A percentile compares a stretch with the other conserved stretches of the same genome.
Conservation (phyloP, 1,140 invertebrate genomes). For the Drosophila repletoides region DNA sequence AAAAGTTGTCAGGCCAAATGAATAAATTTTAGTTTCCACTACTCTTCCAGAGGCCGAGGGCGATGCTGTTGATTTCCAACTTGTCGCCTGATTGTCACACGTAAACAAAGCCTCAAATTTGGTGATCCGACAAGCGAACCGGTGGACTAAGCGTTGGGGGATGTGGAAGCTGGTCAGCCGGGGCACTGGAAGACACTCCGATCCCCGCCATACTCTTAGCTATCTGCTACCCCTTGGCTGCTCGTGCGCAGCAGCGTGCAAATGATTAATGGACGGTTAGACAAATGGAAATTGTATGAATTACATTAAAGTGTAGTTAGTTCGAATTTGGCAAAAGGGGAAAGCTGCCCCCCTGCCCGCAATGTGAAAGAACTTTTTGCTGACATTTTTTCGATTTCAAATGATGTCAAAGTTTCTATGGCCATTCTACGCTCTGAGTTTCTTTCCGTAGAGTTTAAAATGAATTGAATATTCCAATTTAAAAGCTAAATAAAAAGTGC, state of each 20-base stretch:
- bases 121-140: conserved; percentile 27
- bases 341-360: conserved; percentile 19
- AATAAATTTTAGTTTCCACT: conserved; percentile 64
- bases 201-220: background rate
- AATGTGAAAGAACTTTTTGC: conserved; percentile 38
- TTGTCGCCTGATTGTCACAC: conserved; percentile 78
- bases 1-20: conserved; percentile 65
- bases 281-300: conserved; percentile 80
- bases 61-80: conserved; percentile 68
- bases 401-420: conserved; percentile 49
- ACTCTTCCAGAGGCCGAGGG: background rate
- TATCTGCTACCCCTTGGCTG: conserved; percentile 25
- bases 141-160: background rate
- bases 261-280: conserved; percentile 76
- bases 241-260: conserved; percentile 68
- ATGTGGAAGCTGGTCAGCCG: conserved; percentile 23
- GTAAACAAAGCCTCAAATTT: conserved; percentile 78
- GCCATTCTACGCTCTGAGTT: too few relatives aligned
- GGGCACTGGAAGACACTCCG: conserved; percentile 19
- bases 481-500: too few relatives aligned
- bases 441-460: too few relatives aligned
- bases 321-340: conserved; percentile 41
- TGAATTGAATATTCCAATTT: background rate
- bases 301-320: conserved; percentile 80
- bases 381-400: conserved; percentile 29